Percentiles rank a stretch among this genome's conserved stretches.
Evolutionary conservation across 2,797 vertebrate species (phyloP).

Genomic region (Aulostomus chinensis): DNA sequence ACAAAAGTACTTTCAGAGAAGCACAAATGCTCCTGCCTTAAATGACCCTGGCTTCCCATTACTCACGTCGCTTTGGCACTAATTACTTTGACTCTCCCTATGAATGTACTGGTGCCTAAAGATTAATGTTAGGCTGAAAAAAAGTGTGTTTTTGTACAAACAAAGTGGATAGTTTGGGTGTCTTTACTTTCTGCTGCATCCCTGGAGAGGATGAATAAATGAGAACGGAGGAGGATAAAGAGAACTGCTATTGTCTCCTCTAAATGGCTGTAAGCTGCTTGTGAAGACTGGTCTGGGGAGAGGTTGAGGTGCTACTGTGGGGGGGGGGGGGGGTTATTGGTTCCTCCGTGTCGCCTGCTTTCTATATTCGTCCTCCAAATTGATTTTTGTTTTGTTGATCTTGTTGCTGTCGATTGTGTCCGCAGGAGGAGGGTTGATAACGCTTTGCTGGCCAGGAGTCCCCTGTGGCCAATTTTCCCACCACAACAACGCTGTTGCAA

Average conservation of each 20-base stretch:
- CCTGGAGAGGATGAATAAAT: constrained; percentile 49
- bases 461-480: constrained; percentile 73
- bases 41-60: neutral
- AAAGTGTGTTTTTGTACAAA: constrained; percentile 11
- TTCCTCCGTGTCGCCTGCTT: constrained; percentile 50
- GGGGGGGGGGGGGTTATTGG: constrained; percentile 54
- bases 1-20: neutral
- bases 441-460: constrained; percentile 59
- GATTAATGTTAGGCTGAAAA: neutral
- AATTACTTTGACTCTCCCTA: constrained; percentile 4
- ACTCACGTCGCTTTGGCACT: too few species aligned
- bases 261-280: too few species aligned
- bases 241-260: constrained; percentile 40
- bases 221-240: constrained; percentile 33
- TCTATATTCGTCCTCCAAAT: constrained; percentile 73
- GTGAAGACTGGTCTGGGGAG: too few species aligned
- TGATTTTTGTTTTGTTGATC: constrained; percentile 75
- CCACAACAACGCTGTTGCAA: constrained; percentile 72
- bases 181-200: constrained; percentile 32
- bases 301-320: constrained; percentile 44
- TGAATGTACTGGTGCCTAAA: neutral
- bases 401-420: constrained; percentile 69
- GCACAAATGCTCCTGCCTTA: too few species aligned
- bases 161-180: constrained; percentile 43
- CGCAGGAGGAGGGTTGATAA: constrained; percentile 62